A percentile compares a stretch with the other conserved stretches of the same genome.
phyloP scores from a whole-genome alignment of 2,888 invertebrate species.

The Chloromyia formosa region DNA sequence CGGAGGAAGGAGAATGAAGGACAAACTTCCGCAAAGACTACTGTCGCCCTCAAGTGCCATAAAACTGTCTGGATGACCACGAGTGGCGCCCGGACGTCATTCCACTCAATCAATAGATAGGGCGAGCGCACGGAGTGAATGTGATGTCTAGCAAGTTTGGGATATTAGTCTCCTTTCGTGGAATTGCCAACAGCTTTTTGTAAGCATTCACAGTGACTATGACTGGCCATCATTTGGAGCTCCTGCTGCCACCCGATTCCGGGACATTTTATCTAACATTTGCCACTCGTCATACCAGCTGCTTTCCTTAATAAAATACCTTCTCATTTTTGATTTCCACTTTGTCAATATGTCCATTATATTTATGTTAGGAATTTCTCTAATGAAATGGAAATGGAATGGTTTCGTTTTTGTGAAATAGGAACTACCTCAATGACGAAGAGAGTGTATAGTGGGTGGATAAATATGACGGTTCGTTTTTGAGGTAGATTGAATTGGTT shows the following conservation, averaged over 20 bases:
- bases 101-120: not conserved
- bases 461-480: no score
- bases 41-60: constrained; percentile 7
- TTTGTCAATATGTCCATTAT: not conserved
- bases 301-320: not conserved
- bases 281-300: not conserved
- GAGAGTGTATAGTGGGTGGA: no score
- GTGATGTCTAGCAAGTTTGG: not conserved
- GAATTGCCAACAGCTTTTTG: not conserved
- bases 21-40: constrained; percentile 4
- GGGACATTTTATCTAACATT: not conserved
- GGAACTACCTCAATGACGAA: no score
- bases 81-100: constrained; percentile 1
- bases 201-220: not conserved
- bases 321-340: constrained; percentile 1
- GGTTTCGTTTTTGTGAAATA: no score
- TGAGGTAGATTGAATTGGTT: no score
- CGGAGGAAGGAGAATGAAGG: constrained; percentile 2
- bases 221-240: not conserved
- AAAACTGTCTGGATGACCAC: constrained; percentile 8
- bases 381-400: not conserved
- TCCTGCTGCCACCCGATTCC: not conserved
- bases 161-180: not conserved
- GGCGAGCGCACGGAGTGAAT: not conserved
- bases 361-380: not conserved